phyloP scores from a whole-genome alignment of 92 coral and sea anemone genomes.

The Scolanthus callimorphus region DNA sequence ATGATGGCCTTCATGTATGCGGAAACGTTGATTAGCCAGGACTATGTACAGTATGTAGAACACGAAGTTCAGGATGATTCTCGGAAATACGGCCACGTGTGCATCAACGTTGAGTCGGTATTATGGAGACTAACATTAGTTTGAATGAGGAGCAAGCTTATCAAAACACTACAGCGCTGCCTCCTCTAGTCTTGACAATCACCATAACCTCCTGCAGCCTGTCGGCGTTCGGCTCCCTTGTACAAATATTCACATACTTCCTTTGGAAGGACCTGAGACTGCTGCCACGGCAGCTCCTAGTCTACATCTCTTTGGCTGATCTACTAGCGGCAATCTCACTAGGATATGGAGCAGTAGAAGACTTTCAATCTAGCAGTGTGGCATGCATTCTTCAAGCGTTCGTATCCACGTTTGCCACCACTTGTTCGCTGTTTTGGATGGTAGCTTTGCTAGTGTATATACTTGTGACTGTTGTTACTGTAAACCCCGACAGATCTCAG shows the following conservation, averaged over 20 bases:
- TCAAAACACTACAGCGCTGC: no score
- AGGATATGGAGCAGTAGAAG: constrained; percentile 4
- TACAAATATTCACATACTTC: constrained; percentile 33
- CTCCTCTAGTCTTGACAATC: background rate
- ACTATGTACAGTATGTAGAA: no score
- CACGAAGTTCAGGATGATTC: no score
- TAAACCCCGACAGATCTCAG: constrained; percentile 21
- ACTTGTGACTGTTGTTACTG: constrained; percentile 26
- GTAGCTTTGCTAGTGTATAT: constrained; percentile 26
- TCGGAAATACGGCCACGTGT: no score
- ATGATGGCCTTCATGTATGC: no score
- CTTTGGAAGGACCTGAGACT: constrained; percentile 29
- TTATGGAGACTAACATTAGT: no score
- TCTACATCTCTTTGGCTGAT: constrained; percentile 43
- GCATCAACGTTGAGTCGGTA: no score
- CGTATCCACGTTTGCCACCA: constrained; percentile 22
- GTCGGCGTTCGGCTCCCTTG: constrained; percentile 33
- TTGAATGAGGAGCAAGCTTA: no score
- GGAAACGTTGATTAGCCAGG: no score
- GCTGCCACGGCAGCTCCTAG: constrained; percentile 27
- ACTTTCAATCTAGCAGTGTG: constrained; percentile 1
- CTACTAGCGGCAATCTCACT: constrained; percentile 11
- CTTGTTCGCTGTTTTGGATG: constrained; percentile 43
- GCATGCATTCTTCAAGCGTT: constrained; percentile 31
- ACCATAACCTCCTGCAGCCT: constrained; percentile 5